Evolutionary conservation across 1,140 invertebrate species (phyloP).

Genomic region (Drosophila orosa): DNA sequence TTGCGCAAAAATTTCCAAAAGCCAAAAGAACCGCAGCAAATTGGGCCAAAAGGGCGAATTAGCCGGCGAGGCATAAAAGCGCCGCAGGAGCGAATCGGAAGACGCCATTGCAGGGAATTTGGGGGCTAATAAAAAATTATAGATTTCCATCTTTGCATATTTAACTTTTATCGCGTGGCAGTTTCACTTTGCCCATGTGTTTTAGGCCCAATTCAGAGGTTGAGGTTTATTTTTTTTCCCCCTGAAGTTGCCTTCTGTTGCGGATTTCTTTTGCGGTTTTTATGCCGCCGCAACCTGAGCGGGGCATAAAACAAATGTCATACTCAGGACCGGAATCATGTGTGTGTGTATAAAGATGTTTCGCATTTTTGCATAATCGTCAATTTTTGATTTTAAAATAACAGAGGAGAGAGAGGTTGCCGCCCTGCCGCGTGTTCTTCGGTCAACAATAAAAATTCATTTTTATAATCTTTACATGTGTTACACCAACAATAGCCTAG

Average conservation of each 20-base stretch:
- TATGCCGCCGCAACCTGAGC: conserved; percentile 70
- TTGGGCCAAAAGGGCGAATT: conserved; percentile 66
- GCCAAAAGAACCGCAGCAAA: conserved; percentile 74
- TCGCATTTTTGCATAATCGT: conserved; percentile 82
- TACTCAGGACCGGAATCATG: conserved; percentile 69
- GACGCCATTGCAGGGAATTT: conserved; percentile 53
- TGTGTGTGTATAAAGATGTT: conserved; percentile 61
- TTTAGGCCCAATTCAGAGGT: conserved; percentile 37
- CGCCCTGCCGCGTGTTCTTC: conserved; percentile 38
- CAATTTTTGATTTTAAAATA: conserved; percentile 78
- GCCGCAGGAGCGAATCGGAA: conserved; percentile 24
- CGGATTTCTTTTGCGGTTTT: conserved; percentile 57
- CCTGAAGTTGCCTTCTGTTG: conserved; percentile 33
- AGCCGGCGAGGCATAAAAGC: conserved; percentile 61
- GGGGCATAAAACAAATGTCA: conserved; percentile 80
- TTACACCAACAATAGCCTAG: conserved; percentile 57
- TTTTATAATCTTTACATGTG: conserved; percentile 79
- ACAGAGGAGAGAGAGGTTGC: neutral
- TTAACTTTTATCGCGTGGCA: conserved; percentile 73
- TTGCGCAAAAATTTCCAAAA: conserved; percentile 51
- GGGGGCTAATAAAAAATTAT: conserved; percentile 78
- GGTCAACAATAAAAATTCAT: conserved; percentile 80
- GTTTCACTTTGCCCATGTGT: conserved; percentile 62
- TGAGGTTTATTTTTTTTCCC: neutral
- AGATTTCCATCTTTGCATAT: conserved; percentile 82